These are phyloP conservation scores for Agonum fuliginosum DNA, from an alignment of 2,888 invertebrate species.

Conservation along the genomic window DNA sequence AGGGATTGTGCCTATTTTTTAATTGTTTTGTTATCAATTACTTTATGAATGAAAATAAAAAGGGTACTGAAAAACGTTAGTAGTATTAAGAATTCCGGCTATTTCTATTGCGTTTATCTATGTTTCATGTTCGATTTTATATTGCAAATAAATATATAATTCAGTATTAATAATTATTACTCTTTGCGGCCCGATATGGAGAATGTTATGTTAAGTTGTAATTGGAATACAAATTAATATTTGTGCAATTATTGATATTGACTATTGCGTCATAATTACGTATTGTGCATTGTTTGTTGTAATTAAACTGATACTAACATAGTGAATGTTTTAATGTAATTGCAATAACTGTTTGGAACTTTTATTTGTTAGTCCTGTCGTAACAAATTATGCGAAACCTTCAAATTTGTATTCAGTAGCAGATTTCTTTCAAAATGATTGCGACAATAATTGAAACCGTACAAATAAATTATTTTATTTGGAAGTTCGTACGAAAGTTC, in stretches of 20 bases:
- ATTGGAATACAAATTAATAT: slow-evolving; percentile 17
- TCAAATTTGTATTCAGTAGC: background rate
- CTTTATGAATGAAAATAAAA: too few species aligned
- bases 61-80: too few species aligned
- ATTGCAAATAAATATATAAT: too few species aligned
- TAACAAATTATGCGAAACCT: background rate
- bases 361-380: background rate
- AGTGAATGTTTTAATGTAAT: background rate
- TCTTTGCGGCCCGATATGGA: background rate
- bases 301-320: background rate
- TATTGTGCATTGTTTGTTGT: background rate
- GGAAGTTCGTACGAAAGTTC: background rate
- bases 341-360: background rate
- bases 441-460: background rate
- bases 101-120: too few species aligned
- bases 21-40: too few species aligned
- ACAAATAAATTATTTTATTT: background rate
- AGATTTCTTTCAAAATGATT: background rate
- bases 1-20: too few species aligned
- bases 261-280: background rate
- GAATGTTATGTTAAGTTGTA: background rate
- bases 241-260: slow-evolving; percentile 17
- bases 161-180: too few species aligned
- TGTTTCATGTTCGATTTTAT: too few species aligned
- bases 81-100: too few species aligned